phyloP scores from a whole-genome alignment of 2,888 invertebrate species.

The Beris chalybata region DNA sequence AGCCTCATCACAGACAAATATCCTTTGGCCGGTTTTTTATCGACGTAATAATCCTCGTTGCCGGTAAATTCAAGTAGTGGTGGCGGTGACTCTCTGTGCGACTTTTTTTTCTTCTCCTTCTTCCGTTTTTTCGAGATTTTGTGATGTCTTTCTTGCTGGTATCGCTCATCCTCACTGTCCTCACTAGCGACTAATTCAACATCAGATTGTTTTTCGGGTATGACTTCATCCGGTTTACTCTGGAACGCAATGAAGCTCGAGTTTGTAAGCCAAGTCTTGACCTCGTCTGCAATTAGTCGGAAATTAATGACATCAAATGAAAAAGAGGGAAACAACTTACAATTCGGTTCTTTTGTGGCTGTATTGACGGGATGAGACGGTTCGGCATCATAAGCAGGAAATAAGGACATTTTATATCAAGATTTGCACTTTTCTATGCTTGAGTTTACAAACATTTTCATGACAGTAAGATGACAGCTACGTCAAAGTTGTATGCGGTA shows the following conservation, averaged over 20 bases:
- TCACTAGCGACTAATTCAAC: no score
- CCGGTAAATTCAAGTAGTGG: conserved; percentile 46
- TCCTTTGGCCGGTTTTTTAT: conserved; percentile 61
- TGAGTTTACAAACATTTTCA: not conserved
- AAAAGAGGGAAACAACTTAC: not conserved
- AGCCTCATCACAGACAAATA: conserved; percentile 65
- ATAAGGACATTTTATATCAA: conserved; percentile 40
- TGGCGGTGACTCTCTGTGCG: not conserved
- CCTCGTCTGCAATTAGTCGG: conserved; percentile 11
- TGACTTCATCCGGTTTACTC: not conserved
- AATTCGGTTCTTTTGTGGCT: conserved; percentile 2
- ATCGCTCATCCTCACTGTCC: not conserved
- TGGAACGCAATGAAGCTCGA: conserved; percentile 38
- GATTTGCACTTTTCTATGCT: no score
- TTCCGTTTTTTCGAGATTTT: conserved; percentile 7
- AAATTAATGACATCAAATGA: not conserved
- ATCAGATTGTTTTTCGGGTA: conserved; percentile 8
- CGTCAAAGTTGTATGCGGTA: no score
- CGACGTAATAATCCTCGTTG: conserved; percentile 62
- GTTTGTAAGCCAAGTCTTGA: conserved; percentile 41
- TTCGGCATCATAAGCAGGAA: conserved; percentile 40
- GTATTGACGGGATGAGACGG: not conserved
- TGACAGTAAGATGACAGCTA: not conserved
- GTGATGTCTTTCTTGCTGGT: not conserved
- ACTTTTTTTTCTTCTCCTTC: conserved; percentile 28